Evolutionary conservation across 2,888 invertebrate species (phyloP), one percentile per base, ranked within the genome.

Genomic region (Rhagonycha lutea): DNA sequence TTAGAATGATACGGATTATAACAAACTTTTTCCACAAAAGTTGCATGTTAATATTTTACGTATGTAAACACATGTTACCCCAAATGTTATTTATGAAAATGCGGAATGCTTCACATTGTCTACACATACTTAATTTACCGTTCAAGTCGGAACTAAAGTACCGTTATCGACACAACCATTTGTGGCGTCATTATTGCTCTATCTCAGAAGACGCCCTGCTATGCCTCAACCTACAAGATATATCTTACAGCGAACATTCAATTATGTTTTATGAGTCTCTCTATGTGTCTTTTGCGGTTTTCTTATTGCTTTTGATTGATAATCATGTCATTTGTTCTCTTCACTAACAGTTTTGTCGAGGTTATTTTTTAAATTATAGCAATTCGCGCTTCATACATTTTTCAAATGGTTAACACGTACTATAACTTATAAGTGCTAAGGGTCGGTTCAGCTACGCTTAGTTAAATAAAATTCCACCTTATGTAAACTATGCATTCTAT

Each of bases 111-210:
- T 24, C 26, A 14, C 26, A 24, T 69, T 77, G 79, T 74, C 74
- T 71, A 29, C 78, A 73, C 75, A 61, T 75, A 62, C 73, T 78
- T 72, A 74, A 75, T 72, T 77, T 74, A 69, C 73, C 71, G 69
- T 70, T 73, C 68, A 24, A 73, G 75, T 74, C 70, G 76, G 70
- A 62, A 69, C 24, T 60, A 72, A 79, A 67, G 78, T 75, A 70
- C 81, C 80, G 84, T 83, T 84, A 85, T 85, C 85, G 85, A 85
- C 84, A 82, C 82, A 81, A 81, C 84, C 84, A 85, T 86, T 84
- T 83, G 84, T 75, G 82, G 84, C 82, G 83, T 86, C 85, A 85
- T 85, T 85, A 86, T 84, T 84, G 83, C 82, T 77, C 76, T 79
- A 79, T 80, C 83, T 81, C 80, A 78, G 79, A 81, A 83, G 82